Evolutionary conservation across 2,888 invertebrate species (phyloP).

Genomic region (Philhelius pedissequus): DNA sequence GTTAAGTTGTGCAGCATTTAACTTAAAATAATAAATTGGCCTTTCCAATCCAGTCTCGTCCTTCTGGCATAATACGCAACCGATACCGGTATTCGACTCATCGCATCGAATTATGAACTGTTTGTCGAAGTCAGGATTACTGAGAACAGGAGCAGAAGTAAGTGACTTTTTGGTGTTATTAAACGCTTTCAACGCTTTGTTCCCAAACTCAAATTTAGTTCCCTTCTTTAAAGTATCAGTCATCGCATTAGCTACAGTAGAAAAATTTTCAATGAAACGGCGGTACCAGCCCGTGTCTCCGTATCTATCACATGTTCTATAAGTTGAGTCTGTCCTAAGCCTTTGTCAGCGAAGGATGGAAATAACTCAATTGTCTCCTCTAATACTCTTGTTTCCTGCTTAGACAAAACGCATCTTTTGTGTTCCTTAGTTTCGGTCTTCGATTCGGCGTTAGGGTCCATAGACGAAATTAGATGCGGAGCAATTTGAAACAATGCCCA

Average conservation of each 20-base stretch:
- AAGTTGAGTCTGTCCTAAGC: background rate
- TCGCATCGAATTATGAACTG: background rate
- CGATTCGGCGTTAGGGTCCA: too few relatives aligned
- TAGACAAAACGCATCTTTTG: background rate
- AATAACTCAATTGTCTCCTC: background rate
- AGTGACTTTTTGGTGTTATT: background rate
- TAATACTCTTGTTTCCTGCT: background rate
- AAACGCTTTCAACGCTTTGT: background rate
- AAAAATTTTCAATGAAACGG: background rate
- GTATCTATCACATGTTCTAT: background rate
- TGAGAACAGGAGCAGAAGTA: background rate
- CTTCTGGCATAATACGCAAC: background rate
- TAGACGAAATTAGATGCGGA: too few relatives aligned
- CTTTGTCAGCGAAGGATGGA: background rate
- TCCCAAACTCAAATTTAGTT: background rate
- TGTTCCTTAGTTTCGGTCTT: background rate
- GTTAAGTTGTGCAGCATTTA: background rate
- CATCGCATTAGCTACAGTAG: background rate
- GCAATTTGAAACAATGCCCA: background rate
- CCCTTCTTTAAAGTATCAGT: background rate
- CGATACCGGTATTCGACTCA: background rate
- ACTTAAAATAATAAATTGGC: background rate
- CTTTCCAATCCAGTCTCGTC: background rate
- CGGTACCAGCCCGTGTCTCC: background rate
- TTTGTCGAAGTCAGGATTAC: background rate